Conservation (phyloP, 2,888 invertebrate species). For the Caenorhabditis uteleia region DNA sequence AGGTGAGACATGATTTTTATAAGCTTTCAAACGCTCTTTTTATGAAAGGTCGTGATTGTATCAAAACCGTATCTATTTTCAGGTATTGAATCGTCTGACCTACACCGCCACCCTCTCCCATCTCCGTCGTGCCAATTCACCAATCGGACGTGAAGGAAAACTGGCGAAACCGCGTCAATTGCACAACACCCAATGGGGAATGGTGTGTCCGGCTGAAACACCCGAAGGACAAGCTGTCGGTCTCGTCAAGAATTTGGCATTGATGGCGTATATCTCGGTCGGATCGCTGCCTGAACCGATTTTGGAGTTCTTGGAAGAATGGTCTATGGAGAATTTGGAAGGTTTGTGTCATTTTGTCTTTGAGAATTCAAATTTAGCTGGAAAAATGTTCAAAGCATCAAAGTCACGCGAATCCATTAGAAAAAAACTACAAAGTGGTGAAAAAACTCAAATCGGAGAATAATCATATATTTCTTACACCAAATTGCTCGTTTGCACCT, state of each 20-base stretch:
- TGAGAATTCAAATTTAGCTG: no score
- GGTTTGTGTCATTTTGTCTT: no score
- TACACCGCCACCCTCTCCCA: slow-evolving; percentile 98
- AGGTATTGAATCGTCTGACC: slow-evolving; percentile 94
- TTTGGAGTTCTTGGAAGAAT: slow-evolving; percentile 99
- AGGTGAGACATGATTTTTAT: slow-evolving; percentile 74
- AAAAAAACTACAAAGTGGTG: no score
- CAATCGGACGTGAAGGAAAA: slow-evolving; percentile 98
- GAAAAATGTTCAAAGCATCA: no score
- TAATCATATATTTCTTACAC: no score
- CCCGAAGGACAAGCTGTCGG: slow-evolving; percentile 83
- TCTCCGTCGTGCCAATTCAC: slow-evolving; percentile 95
- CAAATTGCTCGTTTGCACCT: no score
- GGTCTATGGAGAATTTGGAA: slow-evolving; percentile 99
- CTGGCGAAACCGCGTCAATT: slow-evolving; percentile 96
- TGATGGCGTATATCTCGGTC: slow-evolving; percentile 99
- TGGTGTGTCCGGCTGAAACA: slow-evolving; percentile 95
- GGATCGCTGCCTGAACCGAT: slow-evolving; percentile 99
- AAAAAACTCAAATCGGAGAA: no score
- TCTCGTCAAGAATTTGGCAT: slow-evolving; percentile 94
- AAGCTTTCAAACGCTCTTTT: neutral
- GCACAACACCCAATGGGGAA: slow-evolving; percentile 99
- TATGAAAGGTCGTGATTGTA: neutral
- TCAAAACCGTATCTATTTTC: slow-evolving; percentile 8
- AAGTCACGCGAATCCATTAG: no score